These are phyloP conservation scores for Tetheella fluctuosa DNA, from an alignment of 2,888 invertebrate genomes.

Conservation along the genomic window DNA sequence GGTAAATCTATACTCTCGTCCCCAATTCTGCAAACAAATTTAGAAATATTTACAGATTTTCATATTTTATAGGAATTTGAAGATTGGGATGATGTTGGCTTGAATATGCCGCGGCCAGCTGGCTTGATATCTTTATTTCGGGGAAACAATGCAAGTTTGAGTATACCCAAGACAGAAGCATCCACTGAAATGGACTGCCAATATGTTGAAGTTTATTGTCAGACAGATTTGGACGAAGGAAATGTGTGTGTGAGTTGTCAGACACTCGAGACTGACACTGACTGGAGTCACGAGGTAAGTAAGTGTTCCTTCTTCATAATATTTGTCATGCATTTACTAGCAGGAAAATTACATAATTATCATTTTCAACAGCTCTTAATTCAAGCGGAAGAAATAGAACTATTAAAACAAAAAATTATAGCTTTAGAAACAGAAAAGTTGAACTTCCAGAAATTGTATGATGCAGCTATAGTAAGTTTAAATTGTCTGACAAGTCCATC, in stretches of 20 bases:
- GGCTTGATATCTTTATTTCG: constrained; percentile 88
- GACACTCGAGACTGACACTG: constrained; percentile 63
- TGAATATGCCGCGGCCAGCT: constrained; percentile 92
- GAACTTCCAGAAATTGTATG: constrained; percentile 82
- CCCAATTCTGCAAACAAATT: background rate
- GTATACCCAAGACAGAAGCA: constrained; percentile 69
- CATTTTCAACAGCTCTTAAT: constrained; percentile 59
- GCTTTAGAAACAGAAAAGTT: constrained; percentile 83
- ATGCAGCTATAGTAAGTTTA: constrained; percentile 77
- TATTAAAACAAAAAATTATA: constrained; percentile 81
- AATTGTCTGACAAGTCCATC: constrained; percentile 77
- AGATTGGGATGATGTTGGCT: constrained; percentile 96
- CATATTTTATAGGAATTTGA: constrained; percentile 88
- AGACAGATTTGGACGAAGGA: constrained; percentile 76
- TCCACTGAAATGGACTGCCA: constrained; percentile 77
- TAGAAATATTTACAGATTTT: background rate
- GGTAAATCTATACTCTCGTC: constrained; percentile 61
- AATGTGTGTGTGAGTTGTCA: constrained; percentile 76
- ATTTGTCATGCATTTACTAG: background rate
- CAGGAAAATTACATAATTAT: background rate
- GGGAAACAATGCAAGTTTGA: constrained; percentile 72
- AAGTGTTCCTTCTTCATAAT: constrained; percentile 1
- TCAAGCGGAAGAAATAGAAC: constrained; percentile 83
- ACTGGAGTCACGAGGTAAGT: constrained; percentile 77
- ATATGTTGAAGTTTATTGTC: constrained; percentile 59